Evolutionary conservation across 2,888 invertebrate genomes (phyloP).

Genomic region (Mythimna vitellina): DNA sequence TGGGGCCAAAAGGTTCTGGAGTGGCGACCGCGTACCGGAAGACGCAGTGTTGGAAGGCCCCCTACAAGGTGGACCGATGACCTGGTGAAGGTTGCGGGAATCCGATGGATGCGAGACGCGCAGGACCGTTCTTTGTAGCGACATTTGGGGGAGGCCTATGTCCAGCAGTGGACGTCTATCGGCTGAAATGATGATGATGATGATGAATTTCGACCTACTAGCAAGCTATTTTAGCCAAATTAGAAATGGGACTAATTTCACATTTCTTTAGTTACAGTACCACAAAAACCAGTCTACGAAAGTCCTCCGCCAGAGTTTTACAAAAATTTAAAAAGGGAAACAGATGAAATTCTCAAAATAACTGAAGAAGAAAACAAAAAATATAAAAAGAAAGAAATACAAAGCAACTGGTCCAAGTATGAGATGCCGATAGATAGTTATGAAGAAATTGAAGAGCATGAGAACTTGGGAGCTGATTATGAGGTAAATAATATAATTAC

Average conservation of each 20-base stretch:
- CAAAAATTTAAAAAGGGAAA: slow-evolving; percentile 83
- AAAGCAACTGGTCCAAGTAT: slow-evolving; percentile 88
- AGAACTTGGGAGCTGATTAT: slow-evolving; percentile 87
- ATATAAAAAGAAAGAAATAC: slow-evolving; percentile 87
- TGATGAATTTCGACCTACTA: too few species aligned
- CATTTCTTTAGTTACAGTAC: slow-evolving; percentile 67
- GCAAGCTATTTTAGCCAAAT: too few species aligned
- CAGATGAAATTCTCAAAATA: slow-evolving; percentile 87
- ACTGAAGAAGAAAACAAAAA: slow-evolving; percentile 84
- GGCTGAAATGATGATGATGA: too few species aligned
- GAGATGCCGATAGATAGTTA: slow-evolving; percentile 87
- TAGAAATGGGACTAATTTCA: neutral
- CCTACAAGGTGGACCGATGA: too few species aligned
- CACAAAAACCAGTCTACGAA: slow-evolving; percentile 77
- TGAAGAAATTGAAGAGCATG: slow-evolving; percentile 85
- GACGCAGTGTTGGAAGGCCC: too few species aligned
- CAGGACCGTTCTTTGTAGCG: too few species aligned
- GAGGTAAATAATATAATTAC: slow-evolving; percentile 73
- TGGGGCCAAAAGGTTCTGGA: too few species aligned
- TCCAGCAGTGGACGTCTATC: too few species aligned
- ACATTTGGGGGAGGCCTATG: too few species aligned
- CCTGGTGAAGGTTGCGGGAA: too few species aligned
- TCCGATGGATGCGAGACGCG: too few species aligned
- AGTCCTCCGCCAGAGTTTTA: slow-evolving; percentile 85
- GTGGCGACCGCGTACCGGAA: too few species aligned